A percentile compares a stretch with the other conserved stretches of the same genome.
Evolutionary conservation across 30 jellyfish, hydroid and myxozoan species (phyloP).

Genomic region (Turritopsis dohrnii): DNA sequence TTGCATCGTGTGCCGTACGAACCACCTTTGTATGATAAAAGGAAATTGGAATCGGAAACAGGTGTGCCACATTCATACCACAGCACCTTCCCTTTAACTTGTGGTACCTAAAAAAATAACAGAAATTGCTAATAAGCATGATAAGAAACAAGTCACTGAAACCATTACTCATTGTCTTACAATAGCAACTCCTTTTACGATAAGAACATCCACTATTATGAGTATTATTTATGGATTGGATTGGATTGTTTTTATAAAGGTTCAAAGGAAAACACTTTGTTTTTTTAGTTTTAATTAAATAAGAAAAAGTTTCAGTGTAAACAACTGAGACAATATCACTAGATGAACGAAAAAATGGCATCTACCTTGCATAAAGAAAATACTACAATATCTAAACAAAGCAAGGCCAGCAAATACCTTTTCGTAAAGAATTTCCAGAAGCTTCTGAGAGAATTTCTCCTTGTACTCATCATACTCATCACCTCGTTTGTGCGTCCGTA

Average conservation of each 20-base stretch:
- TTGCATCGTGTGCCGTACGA: conserved; percentile 89
- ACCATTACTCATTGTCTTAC: neutral
- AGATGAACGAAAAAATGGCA: too few species aligned
- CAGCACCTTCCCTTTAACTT: conserved; percentile 74
- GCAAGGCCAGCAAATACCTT: conserved; percentile 31
- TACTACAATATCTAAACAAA: neutral
- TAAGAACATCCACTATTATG: too few species aligned
- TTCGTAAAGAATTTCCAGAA: conserved; percentile 67
- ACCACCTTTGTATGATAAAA: conserved; percentile 69
- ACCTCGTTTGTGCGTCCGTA: conserved; percentile 85
- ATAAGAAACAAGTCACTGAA: neutral
- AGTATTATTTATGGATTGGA: too few species aligned
- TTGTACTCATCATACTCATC: conserved; percentile 68
- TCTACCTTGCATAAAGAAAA: too few species aligned
- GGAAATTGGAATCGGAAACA: conserved; percentile 64
- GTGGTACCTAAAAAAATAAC: conserved; percentile 54
- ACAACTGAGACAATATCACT: too few species aligned
- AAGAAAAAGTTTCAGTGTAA: too few species aligned
- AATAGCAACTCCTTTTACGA: too few species aligned
- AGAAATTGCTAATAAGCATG: neutral
- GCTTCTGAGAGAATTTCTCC: conserved; percentile 55
- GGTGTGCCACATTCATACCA: conserved; percentile 95
- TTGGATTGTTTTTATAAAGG: too few species aligned
- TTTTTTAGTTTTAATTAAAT: too few species aligned
- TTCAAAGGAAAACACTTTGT: too few species aligned